Evolutionary conservation across 2,113 vertebrate species (phyloP).

Genomic region (Megaceryle maxima): DNA sequence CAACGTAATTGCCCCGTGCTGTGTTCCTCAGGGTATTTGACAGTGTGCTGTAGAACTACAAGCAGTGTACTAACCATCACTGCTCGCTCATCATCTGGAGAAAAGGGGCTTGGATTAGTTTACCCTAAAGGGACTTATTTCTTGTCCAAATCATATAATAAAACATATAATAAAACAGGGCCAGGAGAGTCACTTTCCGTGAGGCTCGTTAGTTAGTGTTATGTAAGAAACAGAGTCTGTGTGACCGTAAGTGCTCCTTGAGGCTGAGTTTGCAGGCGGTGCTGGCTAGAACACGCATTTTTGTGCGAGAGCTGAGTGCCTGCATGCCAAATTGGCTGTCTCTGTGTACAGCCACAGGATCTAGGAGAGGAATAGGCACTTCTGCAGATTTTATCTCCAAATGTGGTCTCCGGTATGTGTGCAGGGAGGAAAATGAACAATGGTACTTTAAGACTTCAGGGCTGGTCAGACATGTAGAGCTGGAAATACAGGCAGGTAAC

Average conservation of each 20-base stretch:
- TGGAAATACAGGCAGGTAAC: not conserved
- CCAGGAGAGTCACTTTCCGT: not conserved
- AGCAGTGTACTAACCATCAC: not conserved
- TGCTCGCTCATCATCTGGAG: not conserved
- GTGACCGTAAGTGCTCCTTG: conserved; percentile 8
- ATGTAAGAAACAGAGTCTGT: not conserved
- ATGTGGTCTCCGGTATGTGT: not conserved
- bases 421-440: not conserved
- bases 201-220: not conserved
- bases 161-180: not conserved
- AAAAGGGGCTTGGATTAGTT: not conserved
- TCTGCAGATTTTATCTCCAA: not conserved
- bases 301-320: not conserved
- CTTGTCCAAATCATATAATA: not conserved
- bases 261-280: conserved; percentile 38
- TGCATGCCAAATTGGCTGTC: not conserved
- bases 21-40: not conserved
- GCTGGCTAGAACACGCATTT: not conserved
- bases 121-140: not conserved
- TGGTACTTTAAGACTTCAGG: not conserved
- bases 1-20: not conserved
- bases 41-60: not conserved
- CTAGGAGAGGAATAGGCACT: not conserved
- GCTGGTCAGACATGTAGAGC: not conserved
- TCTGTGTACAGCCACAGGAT: not conserved